Percentiles rank a stretch among this genome's conserved stretches.
phyloP scores from a whole-genome alignment of 2,888 invertebrate species.

The Stenodera caucasica region DNA sequence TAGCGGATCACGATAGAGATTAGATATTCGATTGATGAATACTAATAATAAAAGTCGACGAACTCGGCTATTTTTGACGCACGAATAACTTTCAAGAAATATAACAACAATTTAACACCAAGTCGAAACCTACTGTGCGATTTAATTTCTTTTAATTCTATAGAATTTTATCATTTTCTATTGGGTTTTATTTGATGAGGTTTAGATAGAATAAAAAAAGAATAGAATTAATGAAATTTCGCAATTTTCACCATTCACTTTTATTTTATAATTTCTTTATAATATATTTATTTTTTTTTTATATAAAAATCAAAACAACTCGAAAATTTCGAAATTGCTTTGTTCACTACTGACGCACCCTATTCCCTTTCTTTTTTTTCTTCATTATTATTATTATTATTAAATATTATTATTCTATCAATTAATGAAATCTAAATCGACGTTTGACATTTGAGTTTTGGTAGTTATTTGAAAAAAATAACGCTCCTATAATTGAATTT shows the following conservation, averaged over 20 bases:
- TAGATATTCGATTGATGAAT: no score
- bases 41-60: slow-evolving; percentile 30
- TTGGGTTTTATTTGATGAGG: background rate
- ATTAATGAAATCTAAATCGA: background rate
- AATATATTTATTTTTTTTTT: no score
- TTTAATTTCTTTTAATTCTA: background rate
- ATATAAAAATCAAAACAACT: background rate
- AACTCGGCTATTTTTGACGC: slow-evolving; percentile 43
- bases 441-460: background rate
- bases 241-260: slow-evolving; percentile 3
- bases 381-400: background rate
- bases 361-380: background rate
- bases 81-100: slow-evolving; percentile 40
- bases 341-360: slow-evolving; percentile 2
- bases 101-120: slow-evolving; percentile 34
- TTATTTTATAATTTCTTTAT: no score
- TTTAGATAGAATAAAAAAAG: background rate
- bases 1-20: no score
- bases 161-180: background rate
- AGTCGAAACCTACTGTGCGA: slow-evolving; percentile 19
- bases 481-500: background rate
- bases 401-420: background rate
- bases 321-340: slow-evolving; percentile 1
- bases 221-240: background rate
- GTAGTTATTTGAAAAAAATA: background rate